phyloP scores from a whole-genome alignment of 2,113 vertebrate species.

The Blennius ocellaris region DNA sequence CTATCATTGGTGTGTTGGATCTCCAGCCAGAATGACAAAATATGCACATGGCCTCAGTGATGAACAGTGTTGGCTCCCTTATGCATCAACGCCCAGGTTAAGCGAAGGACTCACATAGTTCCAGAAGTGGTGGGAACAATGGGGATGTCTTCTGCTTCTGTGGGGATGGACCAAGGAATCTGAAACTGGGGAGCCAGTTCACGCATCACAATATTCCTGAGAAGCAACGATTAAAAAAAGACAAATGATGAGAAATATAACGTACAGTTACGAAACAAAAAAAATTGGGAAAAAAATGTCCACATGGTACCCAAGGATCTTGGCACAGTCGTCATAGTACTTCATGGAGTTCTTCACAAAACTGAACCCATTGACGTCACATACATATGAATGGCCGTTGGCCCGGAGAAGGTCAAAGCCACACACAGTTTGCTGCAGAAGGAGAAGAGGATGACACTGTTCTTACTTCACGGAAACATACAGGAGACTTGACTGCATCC shows the following conservation, averaged over 20 bases:
- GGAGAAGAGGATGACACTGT: neutral
- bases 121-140: constrained; percentile 99
- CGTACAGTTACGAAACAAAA: neutral
- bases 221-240: neutral
- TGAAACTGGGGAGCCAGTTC: constrained; percentile 98
- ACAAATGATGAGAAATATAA: neutral
- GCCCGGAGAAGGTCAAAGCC: constrained; percentile 97
- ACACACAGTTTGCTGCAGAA: constrained; percentile 95
- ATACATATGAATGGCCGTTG: constrained; percentile 96
- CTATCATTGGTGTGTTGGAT: too few species aligned
- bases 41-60: too few species aligned
- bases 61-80: too few species aligned
- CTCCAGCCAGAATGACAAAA: too few species aligned
- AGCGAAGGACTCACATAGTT: constrained; percentile 90
- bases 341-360: constrained; percentile 99
- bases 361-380: constrained; percentile 98
- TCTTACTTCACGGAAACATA: too few species aligned
- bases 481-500: too few species aligned
- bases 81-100: too few species aligned
- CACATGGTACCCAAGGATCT: constrained; percentile 92
- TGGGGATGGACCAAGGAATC: constrained; percentile 98
- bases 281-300: neutral
- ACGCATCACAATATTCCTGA: constrained; percentile 96
- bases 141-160: constrained; percentile 98
- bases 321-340: constrained; percentile 98